A percentile compares a stretch with the other conserved stretches of the same genome.
Conservation (phyloP, 2,797 vertebrate genomes). For the Propithecus perrieri region DNA sequence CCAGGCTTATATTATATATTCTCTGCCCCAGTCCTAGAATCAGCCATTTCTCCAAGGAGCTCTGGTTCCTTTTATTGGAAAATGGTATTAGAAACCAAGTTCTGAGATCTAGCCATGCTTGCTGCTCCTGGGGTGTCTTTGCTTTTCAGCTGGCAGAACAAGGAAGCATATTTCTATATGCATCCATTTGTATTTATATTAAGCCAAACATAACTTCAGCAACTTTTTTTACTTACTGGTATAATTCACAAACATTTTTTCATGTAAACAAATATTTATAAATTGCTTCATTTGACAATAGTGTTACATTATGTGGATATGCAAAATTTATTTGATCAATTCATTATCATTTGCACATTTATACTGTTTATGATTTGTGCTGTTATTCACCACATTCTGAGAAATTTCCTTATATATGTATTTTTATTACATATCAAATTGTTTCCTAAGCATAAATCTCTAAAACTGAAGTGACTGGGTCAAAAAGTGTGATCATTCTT, state of each 20-base stretch:
- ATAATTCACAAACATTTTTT: not conserved
- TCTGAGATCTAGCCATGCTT: not conserved
- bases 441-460: not conserved
- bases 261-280: not conserved
- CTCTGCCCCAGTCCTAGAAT: not conserved
- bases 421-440: not conserved
- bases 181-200: not conserved
- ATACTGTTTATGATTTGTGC: not conserved
- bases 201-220: not conserved
- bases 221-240: not conserved
- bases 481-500: not conserved
- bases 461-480: not conserved
- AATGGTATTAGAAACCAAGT: not conserved
- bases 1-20: not conserved
- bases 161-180: not conserved
- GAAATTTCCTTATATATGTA: not conserved
- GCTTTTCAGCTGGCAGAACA: not conserved
- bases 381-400: not conserved
- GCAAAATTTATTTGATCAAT: not conserved
- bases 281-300: not conserved
- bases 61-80: not conserved
- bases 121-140: not conserved
- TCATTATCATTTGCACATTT: not conserved
- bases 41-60: not conserved
- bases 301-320: not conserved